Evolutionary conservation across 2,888 invertebrate genomes (phyloP), one percentile per base, ranked within the genome.

Genomic region (Sarcophaga variegata): DNA sequence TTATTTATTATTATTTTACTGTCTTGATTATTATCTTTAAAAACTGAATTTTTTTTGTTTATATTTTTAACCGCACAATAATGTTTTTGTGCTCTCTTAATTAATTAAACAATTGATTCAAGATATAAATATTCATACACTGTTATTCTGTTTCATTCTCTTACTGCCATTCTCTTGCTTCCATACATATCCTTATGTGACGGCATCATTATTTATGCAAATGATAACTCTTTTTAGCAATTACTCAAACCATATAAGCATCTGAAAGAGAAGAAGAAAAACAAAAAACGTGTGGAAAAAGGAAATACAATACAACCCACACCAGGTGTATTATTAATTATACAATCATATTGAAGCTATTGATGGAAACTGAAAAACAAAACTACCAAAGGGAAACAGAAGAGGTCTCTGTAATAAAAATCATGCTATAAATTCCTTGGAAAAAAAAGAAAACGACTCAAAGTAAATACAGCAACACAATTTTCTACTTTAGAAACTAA

Each of bases 181-280:
- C 22, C 20, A 17, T 54, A 11, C 45, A 20, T 37, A 37, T 49
- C 14, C 17, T n/a, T 47, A 64, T 72, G 54, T n/a, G 66, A 14
- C 14, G n/a, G 37, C 66, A 76, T 17, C 25, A 72, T 62, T 82
- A 81, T 77, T 71, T 80, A 86, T 83, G 86, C 83, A 76, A 83
- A 80, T 86, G 62, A 76, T 69, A 72, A 86, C 79, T 69, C 62
- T 49, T 82, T 80, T 72, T 22, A 76, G 69, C 74, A 86, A 83
- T 86, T 86, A 86, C 77, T 77, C 83, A 80, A 59, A 83, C 83
- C 83, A 66, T 77, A 77, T 77, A 72, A 59, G 54, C 69, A 72
- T 10, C 2, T 2, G 8, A 37, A 10, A 37, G 8, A 10, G 10
- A 37, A 2, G 37, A 8, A 37, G 10, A 10, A 37, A 37, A 37